Conservation (phyloP, 2,888 invertebrate species). For the Agriopis leucophaearia region DNA sequence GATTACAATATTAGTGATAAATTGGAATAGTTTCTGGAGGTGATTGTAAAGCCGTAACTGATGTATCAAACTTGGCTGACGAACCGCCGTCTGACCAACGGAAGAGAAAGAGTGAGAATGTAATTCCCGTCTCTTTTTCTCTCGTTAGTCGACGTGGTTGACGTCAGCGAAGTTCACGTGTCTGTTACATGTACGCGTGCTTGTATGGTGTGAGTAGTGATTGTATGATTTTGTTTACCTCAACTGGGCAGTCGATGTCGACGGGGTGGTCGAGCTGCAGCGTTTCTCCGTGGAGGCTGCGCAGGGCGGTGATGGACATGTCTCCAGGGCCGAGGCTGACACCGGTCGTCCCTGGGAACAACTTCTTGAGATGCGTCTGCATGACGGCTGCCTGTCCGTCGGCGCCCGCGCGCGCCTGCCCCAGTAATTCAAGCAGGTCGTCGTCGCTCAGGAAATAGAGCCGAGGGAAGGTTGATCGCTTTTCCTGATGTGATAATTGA, state of each 20-base stretch:
- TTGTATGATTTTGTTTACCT: constrained; percentile 78
- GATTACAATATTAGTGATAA: too few relatives aligned
- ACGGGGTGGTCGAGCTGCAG: constrained; percentile 90
- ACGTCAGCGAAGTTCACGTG: too few relatives aligned
- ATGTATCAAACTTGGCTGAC: too few relatives aligned
- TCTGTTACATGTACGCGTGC: too few relatives aligned
- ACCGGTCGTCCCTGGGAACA: constrained; percentile 95
- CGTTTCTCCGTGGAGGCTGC: constrained; percentile 91
- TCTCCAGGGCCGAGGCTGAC: constrained; percentile 89
- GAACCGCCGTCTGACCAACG: too few relatives aligned
- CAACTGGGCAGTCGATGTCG: constrained; percentile 91
- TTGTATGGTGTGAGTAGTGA: background rate
- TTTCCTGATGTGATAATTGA: constrained; percentile 88
- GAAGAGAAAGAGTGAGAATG: too few relatives aligned
- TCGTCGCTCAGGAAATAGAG: constrained; percentile 99
- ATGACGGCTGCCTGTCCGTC: constrained; percentile 91
- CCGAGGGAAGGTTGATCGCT: constrained; percentile 96
- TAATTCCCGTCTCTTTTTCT: too few relatives aligned
- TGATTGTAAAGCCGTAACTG: too few relatives aligned
- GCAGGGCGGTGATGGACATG: constrained; percentile 88
- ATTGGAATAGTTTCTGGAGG: too few relatives aligned
- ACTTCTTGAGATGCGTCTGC: constrained; percentile 97
- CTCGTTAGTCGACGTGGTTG: too few relatives aligned
- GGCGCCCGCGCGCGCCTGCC: constrained; percentile 93
- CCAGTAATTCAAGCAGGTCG: constrained; percentile 97